Percentiles rank a stretch among this genome's conserved stretches.
Evolutionary conservation across 1,140 invertebrate genomes (phyloP).

Genomic region (Pseudoatta argentina): DNA sequence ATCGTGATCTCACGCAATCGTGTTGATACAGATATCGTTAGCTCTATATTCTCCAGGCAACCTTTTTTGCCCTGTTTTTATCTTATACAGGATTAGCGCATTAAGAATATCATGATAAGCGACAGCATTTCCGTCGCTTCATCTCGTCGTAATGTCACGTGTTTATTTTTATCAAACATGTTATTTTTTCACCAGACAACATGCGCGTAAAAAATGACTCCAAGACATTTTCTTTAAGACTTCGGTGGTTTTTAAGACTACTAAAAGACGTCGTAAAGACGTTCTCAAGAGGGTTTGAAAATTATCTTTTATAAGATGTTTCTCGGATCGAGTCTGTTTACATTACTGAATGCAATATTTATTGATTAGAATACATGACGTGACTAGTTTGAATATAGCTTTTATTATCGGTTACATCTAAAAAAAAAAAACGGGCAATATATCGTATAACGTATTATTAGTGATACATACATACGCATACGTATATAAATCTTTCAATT

Average conservation of each 20-base stretch:
- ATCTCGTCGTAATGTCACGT: neutral
- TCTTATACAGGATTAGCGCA: conserved; percentile 47
- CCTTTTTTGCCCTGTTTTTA: conserved; percentile 11
- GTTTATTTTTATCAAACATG: neutral
- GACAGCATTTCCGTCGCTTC: conserved; percentile 23
- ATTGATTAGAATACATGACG: neutral
- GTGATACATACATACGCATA: neutral
- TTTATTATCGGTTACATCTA: neutral
- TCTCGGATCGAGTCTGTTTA: neutral
- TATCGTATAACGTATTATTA: neutral
- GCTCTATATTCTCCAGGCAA: neutral
- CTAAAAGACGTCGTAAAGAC: neutral
- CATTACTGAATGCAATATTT: neutral
- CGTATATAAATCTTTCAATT: neutral
- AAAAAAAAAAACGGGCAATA: neutral
- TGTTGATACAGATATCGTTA: conserved; percentile 27
- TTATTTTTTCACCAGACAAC: neutral
- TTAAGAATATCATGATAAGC: conserved; percentile 54
- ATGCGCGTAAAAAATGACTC: neutral
- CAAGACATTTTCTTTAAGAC: neutral
- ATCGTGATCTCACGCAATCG: conserved; percentile 38
- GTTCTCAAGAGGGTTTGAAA: neutral
- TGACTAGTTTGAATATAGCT: neutral
- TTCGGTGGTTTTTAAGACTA: neutral
- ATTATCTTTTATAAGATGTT: neutral